Base-by-base conservation (phyloP, 1,140 invertebrate species). In the Aphelinus atriplicis region DNA sequence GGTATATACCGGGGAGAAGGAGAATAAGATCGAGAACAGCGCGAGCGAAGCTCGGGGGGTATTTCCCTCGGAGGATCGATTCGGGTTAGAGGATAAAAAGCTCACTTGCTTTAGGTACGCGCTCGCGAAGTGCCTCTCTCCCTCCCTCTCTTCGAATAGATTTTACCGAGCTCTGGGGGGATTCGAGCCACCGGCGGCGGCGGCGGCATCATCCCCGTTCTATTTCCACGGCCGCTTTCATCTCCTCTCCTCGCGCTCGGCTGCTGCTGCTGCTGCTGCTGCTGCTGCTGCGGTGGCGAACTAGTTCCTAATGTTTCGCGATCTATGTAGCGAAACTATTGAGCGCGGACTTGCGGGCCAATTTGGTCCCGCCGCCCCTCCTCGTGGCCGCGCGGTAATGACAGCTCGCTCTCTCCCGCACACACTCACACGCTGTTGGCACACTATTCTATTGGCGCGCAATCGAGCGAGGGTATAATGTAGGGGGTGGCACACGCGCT, bases 291-390 rank as follows among this genome's bases (percentile, higher is more conserved):
- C 46, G 48, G 3, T 76, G 73, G 75, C 80, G 82, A 83, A 81
- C 83, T 79, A 83, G 81, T 84, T 83, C 81, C 82, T 80, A 81
- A 78, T 84, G 83, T 81, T 83, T 82, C 80, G 81, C 81, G 84
- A 84, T 85, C 82, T 83, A 26, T 26, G 81, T 70, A 81, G 79
- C 80, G 80, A 84, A 85, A 84, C 83, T 84, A 85, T 85, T 78
- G 81, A 83, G 83, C 80, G 80, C 80, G 79, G 26, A 26, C 26
- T 62, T 81, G 67, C 57, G 45, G 55, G 42, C 72, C 78, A 78
- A 79, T 73, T 78, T 3, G 55, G 10, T 48, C 72, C 7, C 26
- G 71, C 46, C 77, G 67, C 71, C 47, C 65, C 48, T 10, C 46
- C 7, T 26, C 26, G 26, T 26, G 26, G 26, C 26, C 26, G 26